Conservation (phyloP, 2,797 vertebrate genomes). For the Sebastiscus tertius region DNA sequence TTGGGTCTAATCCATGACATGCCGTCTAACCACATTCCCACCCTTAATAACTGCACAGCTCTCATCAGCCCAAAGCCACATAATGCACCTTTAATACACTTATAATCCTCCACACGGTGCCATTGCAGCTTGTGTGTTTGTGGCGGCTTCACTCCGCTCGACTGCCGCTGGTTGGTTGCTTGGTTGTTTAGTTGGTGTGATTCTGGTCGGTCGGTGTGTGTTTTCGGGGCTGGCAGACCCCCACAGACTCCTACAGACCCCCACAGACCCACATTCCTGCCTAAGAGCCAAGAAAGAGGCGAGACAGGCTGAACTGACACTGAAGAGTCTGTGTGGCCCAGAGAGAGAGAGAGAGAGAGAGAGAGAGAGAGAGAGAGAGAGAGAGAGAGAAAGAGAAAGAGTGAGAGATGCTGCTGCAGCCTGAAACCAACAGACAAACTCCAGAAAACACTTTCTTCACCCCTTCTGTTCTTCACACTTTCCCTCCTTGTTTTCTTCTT, state of each 20-base stretch:
- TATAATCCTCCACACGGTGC: neutral
- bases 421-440: neutral
- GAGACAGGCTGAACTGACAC: neutral
- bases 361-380: neutral
- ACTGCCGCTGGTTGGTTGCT: neutral
- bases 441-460: neutral
- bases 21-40: constrained; percentile 31
- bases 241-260: neutral
- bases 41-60: constrained; percentile 1
- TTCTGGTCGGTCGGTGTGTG: neutral
- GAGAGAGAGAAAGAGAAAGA: too few relatives aligned
- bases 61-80: constrained; percentile 10
- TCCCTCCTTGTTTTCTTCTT: too few relatives aligned
- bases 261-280: neutral
- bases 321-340: neutral
- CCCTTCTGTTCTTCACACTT: neutral
- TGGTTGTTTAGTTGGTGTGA: neutral
- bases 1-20: constrained; percentile 34
- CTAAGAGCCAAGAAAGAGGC: constrained; percentile 10
- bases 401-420: neutral
- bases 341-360: neutral
- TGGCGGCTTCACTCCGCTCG: neutral
- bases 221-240: neutral
- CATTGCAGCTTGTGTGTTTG: neutral
- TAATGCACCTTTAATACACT: constrained; percentile 29